Base-by-base conservation (phyloP, 92 coral and sea anemone species). In the Zoanthus gigantus region DNA sequence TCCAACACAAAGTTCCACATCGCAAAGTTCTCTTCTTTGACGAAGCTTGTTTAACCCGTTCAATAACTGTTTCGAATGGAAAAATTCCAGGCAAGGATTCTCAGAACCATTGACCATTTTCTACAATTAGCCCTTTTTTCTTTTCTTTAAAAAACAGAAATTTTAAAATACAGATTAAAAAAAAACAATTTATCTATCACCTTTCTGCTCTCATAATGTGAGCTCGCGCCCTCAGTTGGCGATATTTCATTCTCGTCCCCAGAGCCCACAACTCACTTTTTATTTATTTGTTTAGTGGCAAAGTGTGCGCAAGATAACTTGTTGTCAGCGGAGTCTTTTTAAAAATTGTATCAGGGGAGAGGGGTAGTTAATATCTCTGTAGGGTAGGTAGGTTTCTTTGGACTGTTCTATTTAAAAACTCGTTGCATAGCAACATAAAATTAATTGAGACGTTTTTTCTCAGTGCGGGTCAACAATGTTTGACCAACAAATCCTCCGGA, bases 1-100 rank as follows among this genome's bases (percentile, higher is more conserved):
- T 16, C 98, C 98, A 80, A 94, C 98, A 76, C 96, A 92, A 73
- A 95, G 78, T 45, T 94, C 97, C 18, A 95, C 98, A 90, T 95
- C 98, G 83, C 98, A 95, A 7, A 95, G 91, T 76, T 95, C 98
- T 9, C 95, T 87, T 71, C 97, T 86, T 77, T 95, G 98, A 15
- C 98, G 92, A 60, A 95, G 94, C 76, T 92, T 94, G 58, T 95
- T 95, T 74, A 95, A 77, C 37, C 98, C 98, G 47, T 90, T 88
- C 29, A 95, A 92, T 73, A 95, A 91, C 75, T 95, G 96, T 76
- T 94, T 94, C 23, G 98, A 94, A 83, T 95, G 98, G 56, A 95
- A 90, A 65, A 92, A 89, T 72, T 95, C 98, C 30, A 92, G 76
- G 18, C 95, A 92, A 71, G 91, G 86, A 28, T 83, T 88, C 42